Evolutionary conservation across 92 coral and sea anemone species (phyloP).

Genomic region (Epizoanthus ramosus): DNA sequence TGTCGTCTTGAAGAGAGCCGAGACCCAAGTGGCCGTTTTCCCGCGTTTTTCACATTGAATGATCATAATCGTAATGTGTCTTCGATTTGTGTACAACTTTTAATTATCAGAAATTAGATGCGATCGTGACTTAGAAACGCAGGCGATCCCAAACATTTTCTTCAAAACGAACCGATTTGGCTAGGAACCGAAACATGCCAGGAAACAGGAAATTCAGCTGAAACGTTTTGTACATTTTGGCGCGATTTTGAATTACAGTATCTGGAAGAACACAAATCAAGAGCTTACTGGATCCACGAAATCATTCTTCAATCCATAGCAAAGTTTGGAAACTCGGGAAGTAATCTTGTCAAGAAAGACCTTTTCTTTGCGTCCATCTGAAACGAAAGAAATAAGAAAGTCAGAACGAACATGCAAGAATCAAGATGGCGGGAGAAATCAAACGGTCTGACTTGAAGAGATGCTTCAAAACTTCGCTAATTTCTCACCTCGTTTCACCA

Average conservation of each 20-base stretch:
- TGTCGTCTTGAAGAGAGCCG: no score
- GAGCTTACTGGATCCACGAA: slow-evolving; percentile 89
- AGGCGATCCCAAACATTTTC: neutral
- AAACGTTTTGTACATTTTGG: slow-evolving; percentile 46
- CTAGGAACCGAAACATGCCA: neutral
- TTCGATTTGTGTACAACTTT: neutral
- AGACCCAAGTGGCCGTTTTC: no score
- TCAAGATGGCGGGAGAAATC: slow-evolving; percentile 74
- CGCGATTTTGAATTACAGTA: slow-evolving; percentile 37
- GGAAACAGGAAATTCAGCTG: slow-evolving; percentile 11
- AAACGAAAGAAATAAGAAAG: slow-evolving; percentile 26
- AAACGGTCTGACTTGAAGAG: no score
- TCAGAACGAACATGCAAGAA: neutral
- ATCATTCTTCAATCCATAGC: slow-evolving; percentile 87
- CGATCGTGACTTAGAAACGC: neutral
- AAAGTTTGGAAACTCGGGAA: slow-evolving; percentile 79
- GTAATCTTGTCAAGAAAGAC: slow-evolving; percentile 90
- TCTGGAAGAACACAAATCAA: neutral
- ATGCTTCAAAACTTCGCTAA: neutral
- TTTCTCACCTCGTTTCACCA: slow-evolving; percentile 75
- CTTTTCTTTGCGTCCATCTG: slow-evolving; percentile 80
- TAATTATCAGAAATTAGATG: neutral
- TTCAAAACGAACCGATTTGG: neutral
- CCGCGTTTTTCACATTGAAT: no score
- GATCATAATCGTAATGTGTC: no score